These are phyloP conservation scores for Bombus fervidus DNA, from an alignment of 1,140 invertebrate species.

Conservation along the genomic window DNA sequence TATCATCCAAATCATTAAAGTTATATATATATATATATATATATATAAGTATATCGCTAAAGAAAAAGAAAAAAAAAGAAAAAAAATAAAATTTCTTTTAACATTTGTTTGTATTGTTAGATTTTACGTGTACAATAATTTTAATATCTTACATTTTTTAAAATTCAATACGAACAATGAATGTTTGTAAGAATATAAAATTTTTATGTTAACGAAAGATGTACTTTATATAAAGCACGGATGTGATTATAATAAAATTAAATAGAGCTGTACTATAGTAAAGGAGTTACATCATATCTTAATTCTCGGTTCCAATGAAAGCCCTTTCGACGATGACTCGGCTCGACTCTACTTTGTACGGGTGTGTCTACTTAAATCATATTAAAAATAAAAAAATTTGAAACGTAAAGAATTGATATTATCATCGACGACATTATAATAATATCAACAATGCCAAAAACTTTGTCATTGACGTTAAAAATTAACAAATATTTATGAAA, in stretches of 20 bases:
- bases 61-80: neutral
- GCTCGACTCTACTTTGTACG: neutral
- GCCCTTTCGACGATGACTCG: neutral
- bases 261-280: too few species aligned
- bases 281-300: neutral
- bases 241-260: neutral
- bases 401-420: neutral
- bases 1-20: neutral
- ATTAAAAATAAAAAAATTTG: neutral
- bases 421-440: neutral
- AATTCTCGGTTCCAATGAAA: neutral
- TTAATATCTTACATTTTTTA: neutral
- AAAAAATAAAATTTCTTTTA: neutral
- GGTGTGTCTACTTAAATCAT: neutral
- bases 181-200: neutral
- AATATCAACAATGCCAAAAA: neutral
- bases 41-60: too few species aligned
- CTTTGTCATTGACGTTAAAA: neutral
- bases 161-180: neutral
- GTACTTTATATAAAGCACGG: neutral
- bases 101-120: neutral
- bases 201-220: neutral
- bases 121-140: neutral
- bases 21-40: too few species aligned
- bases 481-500: too few species aligned